Evolutionary conservation across 2,113 vertebrate genomes (phyloP), one percentile per base, ranked within the genome.

Genomic region (Formicarius rufipectus): DNA sequence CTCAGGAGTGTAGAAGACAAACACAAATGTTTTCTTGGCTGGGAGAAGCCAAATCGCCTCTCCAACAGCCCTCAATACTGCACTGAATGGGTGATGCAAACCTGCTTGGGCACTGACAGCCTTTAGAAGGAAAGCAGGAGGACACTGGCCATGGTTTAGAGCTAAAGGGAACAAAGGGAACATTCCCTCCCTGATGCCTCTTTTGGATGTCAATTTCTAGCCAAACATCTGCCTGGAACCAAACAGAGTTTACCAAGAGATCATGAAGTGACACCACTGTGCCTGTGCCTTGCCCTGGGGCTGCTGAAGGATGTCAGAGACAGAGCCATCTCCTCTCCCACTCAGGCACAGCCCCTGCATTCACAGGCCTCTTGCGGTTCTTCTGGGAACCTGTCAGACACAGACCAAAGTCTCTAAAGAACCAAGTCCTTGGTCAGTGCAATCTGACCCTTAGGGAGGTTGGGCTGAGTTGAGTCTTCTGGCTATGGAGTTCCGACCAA

Each of bases 211-310:
- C 31, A 62, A 10, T 13, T 62, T 16, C 13, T 9, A 17, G 16
- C 13, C 52, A 84, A 59, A 72, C 87, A 19, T 21, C 67, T 30
- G 42, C 15, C n/a, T 42, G 78, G 59, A 64, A 35, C 40, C 37
- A 67, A 82, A 35, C 47, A 9, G 45, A 88, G 37, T n/a, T 53
- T 76, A 25, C 50, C 22, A 40, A 53, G 56, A 66, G 20, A 30
- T 17, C 14, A 13, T 0, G 2, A 60, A 73, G 33, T 21, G 30
- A 21, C 1, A 0, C 59, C 1, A 0, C 11, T 4, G 31, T 9
- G n/a, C 27, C 55, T 24, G 24, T 60, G 56, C 55, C 30, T 69
- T 35, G 40, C 67, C 14, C 35, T 5, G 1, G 18, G 25, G 45
- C 27, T 66, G 23, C 66, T 30, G 25, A 28, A 63, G 39, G 33